These are phyloP conservation scores for Notarius quadriscutis DNA, from an alignment of 2,113 vertebrate genomes.

Conservation along the genomic window DNA sequence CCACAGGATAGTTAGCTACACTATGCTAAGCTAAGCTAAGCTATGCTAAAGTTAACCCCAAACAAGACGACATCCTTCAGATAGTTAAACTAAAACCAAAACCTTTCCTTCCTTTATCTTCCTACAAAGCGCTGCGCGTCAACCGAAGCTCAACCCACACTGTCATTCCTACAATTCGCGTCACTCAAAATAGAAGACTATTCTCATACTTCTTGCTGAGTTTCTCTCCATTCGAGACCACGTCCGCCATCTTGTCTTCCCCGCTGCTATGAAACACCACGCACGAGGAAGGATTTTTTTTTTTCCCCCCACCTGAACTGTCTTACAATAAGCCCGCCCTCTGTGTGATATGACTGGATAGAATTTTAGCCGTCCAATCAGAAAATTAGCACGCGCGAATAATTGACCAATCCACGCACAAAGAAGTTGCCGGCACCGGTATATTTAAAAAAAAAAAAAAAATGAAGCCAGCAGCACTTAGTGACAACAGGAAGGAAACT, in stretches of 20 bases:
- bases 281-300: background rate
- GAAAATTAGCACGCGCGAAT: no score
- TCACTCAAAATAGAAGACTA: background rate
- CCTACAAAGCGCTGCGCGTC: background rate
- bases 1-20: background rate
- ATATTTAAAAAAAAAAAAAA: background rate
- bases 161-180: no score
- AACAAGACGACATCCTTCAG: background rate
- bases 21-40: background rate
- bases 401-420: background rate
- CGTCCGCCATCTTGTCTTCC: conserved; percentile 73
- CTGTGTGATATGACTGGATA: background rate
- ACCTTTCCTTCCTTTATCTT: background rate
- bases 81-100: background rate
- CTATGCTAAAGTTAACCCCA: background rate
- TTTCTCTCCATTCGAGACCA: conserved; percentile 66
- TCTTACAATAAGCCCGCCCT: background rate
- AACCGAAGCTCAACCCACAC: background rate
- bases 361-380: background rate
- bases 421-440: background rate
- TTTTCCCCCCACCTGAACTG: no score
- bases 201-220: conserved; percentile 77
- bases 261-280: background rate
- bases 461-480: background rate
- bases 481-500: no score